Evolutionary conservation across 2,113 vertebrate genomes (phyloP), one percentile per base, ranked within the genome.

Genomic region (Origma solitaria): DNA sequence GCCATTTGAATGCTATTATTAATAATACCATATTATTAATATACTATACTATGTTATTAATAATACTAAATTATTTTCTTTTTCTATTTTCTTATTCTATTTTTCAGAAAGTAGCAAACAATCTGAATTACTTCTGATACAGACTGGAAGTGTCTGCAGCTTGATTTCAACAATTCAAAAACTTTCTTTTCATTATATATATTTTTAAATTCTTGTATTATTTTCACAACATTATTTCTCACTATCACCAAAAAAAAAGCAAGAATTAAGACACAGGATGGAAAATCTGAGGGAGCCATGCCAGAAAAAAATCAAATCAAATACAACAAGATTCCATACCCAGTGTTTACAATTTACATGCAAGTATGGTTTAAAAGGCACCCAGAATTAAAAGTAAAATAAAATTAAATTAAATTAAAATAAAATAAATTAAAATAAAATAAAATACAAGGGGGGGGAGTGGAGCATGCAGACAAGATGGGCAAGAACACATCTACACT

Each of bases 391-490:
- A 80, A 77, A 73, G 17, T 1, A 75, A 62, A 30, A 1, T 10
- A 35, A 28, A 25, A 15, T n/a, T n/a, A n/a, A n/a, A n/a, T n/a
- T n/a, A n/a, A n/a, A n/a, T n/a, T 3, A 1, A 4, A 51, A 22
- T 3, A 40, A 28, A 20, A 64, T 68, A 83, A 62, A 23, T 1
- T 23, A 11, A 11, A 49, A 38, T 21, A 18, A 3, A 2, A 4
- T 16, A 31, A 28, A 10, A 24, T 33, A n/a, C 17, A 33, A 3
- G 1, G 1, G 12, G 11, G 12, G 6, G 5, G 18, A 18, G 23
- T 7, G 2, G 11, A 7, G 4, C 4, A 22, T 9, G 3, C 23
- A 38, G 22, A 35, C 15, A 42, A 53, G 27, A 66, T 15, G 30
- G 54, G 44, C 54, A 90, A 78, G 60, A 78, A 91, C 28, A 77